Evolutionary conservation across 1,140 invertebrate genomes (phyloP), one percentile per base, ranked within the genome.

Genomic region (Drosophila arawakana): DNA sequence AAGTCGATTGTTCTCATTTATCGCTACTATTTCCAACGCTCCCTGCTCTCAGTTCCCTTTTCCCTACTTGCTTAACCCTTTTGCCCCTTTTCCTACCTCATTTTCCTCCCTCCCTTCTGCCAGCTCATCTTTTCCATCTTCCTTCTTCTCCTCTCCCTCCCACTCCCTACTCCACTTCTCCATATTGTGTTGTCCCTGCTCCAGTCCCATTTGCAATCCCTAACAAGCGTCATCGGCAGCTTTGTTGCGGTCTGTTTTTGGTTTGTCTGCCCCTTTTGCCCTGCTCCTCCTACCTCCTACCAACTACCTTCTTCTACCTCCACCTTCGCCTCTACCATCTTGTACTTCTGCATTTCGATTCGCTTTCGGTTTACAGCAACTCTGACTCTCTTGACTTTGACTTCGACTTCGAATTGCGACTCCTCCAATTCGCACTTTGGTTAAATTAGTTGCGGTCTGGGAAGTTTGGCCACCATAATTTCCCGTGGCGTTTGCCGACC

Each of bases 391-490:
- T 61, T 30, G 43, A 73, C 58, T 77, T 41, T 35, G 81, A 85
- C 76, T 85, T 74, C 82, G 81, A 85, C 76, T 85, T 74, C 82
- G 76, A 75, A 86, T 81, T 84, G 78, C 75, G 74, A 88, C 83
- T 88, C 83, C 84, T 89, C 84, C 85, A 89, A 89, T 89, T 89
- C 84, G 84, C 84, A 89, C 84, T 89, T 89, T 89, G 85, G 85
- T 90, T 90, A 89, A 89, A 89, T 89, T 89, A 90, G 84, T 89
- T 89, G 84, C 84, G 84, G 84, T 89, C 84, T 89, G 84, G 85
- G 84, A 90, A 89, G 84, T 89, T 84, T 89, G 81, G 85, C 84
- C 84, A 89, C 84, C 84, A 88, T 89, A 89, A 89, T 89, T 89
- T 89, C 84, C 85, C 84, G 84, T 90, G 84, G 84, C 84, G 84